Evolutionary conservation across 1,140 invertebrate species (phyloP).

Genomic region (Brachionus plicatilis): DNA sequence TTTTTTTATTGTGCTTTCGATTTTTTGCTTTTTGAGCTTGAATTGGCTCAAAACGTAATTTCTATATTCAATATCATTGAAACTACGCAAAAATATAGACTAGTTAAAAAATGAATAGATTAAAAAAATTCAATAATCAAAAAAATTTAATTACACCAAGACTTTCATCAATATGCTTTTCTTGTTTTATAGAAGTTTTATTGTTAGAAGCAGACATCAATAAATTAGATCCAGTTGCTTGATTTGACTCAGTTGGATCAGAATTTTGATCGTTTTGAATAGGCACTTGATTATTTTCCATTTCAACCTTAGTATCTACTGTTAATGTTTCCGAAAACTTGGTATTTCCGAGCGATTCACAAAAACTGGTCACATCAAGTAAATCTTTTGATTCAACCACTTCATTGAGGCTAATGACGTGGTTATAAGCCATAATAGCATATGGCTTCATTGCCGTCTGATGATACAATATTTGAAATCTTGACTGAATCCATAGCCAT

Average conservation of each 20-base stretch:
- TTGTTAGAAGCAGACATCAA: background rate
- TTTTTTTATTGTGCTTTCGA: slow-evolving; percentile 17
- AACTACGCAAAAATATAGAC: slow-evolving; percentile 33
- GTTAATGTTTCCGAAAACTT: background rate
- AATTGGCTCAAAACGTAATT: slow-evolving; percentile 32
- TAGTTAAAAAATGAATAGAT: background rate
- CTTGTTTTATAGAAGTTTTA: background rate
- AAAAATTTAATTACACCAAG: background rate
- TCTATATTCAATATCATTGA: slow-evolving; percentile 39
- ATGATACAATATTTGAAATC: slow-evolving; percentile 36
- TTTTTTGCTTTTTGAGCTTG: slow-evolving; percentile 35
- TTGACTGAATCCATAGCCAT: slow-evolving; percentile 36
- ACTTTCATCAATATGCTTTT: slow-evolving; percentile 27
- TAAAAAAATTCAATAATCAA: background rate
- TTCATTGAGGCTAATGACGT: slow-evolving; percentile 13
- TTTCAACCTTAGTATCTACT: background rate
- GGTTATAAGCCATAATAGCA: background rate
- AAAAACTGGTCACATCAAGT: background rate
- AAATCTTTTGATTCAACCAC: slow-evolving; percentile 21
- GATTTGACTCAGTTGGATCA: background rate
- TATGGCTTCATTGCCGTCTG: slow-evolving; percentile 20
- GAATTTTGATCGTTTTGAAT: background rate
- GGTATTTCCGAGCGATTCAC: background rate
- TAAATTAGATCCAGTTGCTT: background rate
- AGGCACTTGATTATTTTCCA: background rate